These are phyloP conservation scores for Mythimna impura DNA, from an alignment of 2,888 invertebrate genomes.

Conservation along the genomic window DNA sequence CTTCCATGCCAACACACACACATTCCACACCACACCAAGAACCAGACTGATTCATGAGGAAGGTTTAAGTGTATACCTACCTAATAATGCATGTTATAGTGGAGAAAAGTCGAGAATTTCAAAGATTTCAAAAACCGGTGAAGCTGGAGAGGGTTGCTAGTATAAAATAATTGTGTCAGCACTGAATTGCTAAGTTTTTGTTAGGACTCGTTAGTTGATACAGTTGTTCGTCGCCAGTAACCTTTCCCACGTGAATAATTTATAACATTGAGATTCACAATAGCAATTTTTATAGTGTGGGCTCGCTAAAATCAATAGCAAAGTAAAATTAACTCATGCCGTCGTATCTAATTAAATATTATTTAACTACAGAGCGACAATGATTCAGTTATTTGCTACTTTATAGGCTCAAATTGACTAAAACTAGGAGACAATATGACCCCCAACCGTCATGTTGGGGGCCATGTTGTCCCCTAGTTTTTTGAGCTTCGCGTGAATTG, in stretches of 20 bases:
- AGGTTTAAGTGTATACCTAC: no score
- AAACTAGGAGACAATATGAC: no score
- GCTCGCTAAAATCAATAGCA: slow-evolving; percentile 40
- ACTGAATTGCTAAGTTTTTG: slow-evolving; percentile 71
- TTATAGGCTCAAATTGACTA: background rate
- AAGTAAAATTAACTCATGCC: slow-evolving; percentile 13
- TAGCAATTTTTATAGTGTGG: slow-evolving; percentile 67
- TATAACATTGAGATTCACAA: slow-evolving; percentile 76
- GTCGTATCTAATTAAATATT: background rate
- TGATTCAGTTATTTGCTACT: background rate
- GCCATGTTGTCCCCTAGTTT: no score
- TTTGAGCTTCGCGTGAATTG: no score
- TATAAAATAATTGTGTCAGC: slow-evolving; percentile 50
- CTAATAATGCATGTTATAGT: no score
- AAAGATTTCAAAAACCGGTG: no score
- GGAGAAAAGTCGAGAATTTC: no score
- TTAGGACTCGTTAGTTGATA: slow-evolving; percentile 73
- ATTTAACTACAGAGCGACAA: background rate
- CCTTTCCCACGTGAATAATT: slow-evolving; percentile 83
- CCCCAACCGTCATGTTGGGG: no score
- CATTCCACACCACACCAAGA: no score
- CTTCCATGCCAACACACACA: no score
- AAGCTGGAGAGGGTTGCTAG: no score
- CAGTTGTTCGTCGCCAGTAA: slow-evolving; percentile 75
- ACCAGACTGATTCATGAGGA: no score